Percentiles rank a stretch among this genome's conserved stretches.
phyloP scores from a whole-genome alignment of 2,888 invertebrate species.

The Chaetoderma sp. region DNA sequence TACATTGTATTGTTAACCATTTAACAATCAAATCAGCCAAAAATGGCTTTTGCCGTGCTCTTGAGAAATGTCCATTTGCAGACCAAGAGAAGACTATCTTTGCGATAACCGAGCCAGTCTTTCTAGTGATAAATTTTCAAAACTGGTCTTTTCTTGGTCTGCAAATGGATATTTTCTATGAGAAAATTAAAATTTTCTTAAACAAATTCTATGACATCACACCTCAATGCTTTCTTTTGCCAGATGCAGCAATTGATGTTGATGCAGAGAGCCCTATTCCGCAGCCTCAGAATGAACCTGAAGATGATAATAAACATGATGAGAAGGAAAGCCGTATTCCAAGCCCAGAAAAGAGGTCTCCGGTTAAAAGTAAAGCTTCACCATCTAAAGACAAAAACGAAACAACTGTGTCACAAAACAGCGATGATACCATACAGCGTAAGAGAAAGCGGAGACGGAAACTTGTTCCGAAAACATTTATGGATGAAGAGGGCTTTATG shows the following conservation, averaged over 20 bases:
- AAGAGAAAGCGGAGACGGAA: constrained; percentile 46
- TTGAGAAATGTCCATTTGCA: too few species aligned
- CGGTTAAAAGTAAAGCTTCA: constrained; percentile 29
- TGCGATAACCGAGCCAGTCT: too few species aligned
- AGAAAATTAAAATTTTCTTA: too few species aligned
- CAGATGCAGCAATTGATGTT: not conserved
- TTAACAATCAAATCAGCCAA: too few species aligned
- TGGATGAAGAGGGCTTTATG: constrained; percentile 67
- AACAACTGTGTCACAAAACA: not conserved
- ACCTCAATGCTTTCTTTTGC: not conserved
- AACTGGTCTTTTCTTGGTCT: too few species aligned
- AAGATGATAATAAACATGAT: not conserved
- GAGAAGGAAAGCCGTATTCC: not conserved
- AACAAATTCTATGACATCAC: too few species aligned
- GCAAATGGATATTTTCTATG: too few species aligned
- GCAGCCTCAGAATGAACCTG: not conserved
- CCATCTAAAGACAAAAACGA: not conserved
- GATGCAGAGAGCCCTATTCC: not conserved
- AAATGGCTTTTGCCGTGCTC: too few species aligned
- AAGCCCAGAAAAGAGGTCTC: constrained; percentile 39
- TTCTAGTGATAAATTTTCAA: too few species aligned
- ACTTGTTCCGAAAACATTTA: constrained; percentile 64
- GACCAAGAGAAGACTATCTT: too few species aligned
- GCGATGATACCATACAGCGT: constrained; percentile 21
- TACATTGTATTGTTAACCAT: too few species aligned